These are phyloP conservation scores for Callipepla californica DNA, from an alignment of 2,113 vertebrate genomes.

Conservation along the genomic window DNA sequence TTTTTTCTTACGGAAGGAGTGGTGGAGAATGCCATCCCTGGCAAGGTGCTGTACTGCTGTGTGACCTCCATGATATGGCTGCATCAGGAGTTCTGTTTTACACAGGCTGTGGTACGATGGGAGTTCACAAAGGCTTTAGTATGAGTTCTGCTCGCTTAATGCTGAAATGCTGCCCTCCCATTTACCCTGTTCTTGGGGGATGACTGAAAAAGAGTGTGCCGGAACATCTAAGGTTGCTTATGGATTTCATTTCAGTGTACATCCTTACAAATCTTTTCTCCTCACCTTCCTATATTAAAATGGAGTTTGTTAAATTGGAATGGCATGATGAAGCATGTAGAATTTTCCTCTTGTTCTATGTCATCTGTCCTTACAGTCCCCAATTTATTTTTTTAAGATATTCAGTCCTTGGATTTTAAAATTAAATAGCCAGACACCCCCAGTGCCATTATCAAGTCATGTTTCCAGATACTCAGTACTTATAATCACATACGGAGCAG, in stretches of 20 bases:
- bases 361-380: neutral
- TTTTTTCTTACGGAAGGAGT: neutral
- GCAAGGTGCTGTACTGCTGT: neutral
- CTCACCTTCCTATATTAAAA: neutral
- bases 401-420: neutral
- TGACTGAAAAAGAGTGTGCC: neutral
- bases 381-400: neutral
- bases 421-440: neutral
- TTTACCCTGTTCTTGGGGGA: neutral
- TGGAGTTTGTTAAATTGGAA: neutral
- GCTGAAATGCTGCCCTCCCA: neutral
- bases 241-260: neutral
- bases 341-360: neutral
- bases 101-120: neutral
- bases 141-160: neutral
- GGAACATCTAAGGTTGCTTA: neutral
- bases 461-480: neutral
- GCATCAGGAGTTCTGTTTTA: neutral
- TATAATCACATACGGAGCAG: fast-evolving
- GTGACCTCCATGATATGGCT: neutral
- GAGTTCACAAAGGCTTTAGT: neutral
- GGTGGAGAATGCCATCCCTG: neutral
- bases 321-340: neutral
- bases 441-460: neutral
- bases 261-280: neutral